Percentiles rank a stretch among this genome's conserved stretches.
These are phyloP conservation scores for Clistopyga incitator DNA, from an alignment of 2,888 invertebrate species.

Conservation along the genomic window DNA sequence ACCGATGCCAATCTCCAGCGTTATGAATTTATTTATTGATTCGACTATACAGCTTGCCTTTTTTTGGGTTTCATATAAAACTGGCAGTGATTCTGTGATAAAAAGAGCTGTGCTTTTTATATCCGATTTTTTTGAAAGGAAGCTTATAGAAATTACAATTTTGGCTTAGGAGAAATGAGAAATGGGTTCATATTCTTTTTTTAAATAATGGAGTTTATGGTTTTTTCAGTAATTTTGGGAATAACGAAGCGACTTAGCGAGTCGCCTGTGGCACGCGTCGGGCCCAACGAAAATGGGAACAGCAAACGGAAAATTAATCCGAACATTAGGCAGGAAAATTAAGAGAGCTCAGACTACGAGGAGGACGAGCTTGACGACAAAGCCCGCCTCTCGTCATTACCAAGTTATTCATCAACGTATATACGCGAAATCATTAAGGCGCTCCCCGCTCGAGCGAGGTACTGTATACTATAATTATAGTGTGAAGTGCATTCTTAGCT, in stretches of 20 bases:
- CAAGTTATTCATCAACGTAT: conserved; percentile 65
- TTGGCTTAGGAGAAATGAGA: too few species aligned
- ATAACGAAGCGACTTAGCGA: background rate
- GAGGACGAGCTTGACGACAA: conserved; percentile 60
- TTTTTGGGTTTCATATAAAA: background rate
- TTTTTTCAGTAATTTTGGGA: background rate
- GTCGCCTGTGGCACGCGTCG: background rate
- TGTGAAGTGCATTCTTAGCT: conserved; percentile 35
- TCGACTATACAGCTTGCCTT: background rate
- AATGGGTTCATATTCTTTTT: background rate
- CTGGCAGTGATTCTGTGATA: background rate
- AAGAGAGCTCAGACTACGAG: conserved; percentile 69
- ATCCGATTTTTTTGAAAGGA: background rate
- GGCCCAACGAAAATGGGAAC: conserved; percentile 48
- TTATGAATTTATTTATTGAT: background rate
- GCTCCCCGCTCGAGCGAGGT: conserved; percentile 48
- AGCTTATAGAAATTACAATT: too few species aligned
- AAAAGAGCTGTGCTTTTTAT: background rate
- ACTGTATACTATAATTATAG: conserved; percentile 42
- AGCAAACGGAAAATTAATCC: conserved; percentile 79
- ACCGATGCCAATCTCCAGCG: background rate
- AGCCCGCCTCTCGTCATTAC: conserved; percentile 75
- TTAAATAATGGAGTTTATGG: background rate
- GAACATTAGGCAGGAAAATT: conserved; percentile 81
- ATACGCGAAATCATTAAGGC: conserved; percentile 77